Base-by-base conservation (phyloP, 2,113 vertebrate species). In the Chloropsis hardwickii region DNA sequence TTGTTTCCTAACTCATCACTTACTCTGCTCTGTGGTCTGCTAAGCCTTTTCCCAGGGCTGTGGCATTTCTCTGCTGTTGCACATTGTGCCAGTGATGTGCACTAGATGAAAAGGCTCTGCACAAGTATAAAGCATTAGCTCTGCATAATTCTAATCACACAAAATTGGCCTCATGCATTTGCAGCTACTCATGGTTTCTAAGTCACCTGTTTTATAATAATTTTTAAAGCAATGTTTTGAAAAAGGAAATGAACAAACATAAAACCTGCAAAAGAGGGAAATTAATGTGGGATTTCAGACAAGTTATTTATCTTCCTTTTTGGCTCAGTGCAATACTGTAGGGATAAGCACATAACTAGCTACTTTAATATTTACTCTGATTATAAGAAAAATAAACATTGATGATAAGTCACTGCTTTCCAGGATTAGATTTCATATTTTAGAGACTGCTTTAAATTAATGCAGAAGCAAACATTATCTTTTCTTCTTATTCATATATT, bases 281-380 rank as follows among this genome's bases (percentile, higher is more conserved):
- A 96, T 97, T 85, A 95, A 95, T 93, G 85, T 86, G 86, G 62
- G 61, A 87, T 90, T 94, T 88, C 60, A 93, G 78, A 54, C 81
- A 94, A 92, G 67, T 91, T 89, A 85, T 96, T 94, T 93, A 80
- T 95, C 86, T 95, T 76, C 76, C 84, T 92, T 92, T 95, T 86
- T 92, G 51, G 79, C 76, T 92, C 47, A 40, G 64, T 88, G 92
- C 67, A 95, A 88, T 92, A 65, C 81, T 90, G 64, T 65, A 77
- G 81, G 95, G 78, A 95, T 95, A 96, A 97, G 64, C 91, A 89
- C 91, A 82, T 94, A 95, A 96, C 91, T 97, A 95, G 96, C 89
- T 94, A 91, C 70, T 96, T 95, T 94, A 97, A 96, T 95, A 97
- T 97, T 97, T 97, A 96, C 95, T 95, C 85, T 91, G 91, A 95